Evolutionary conservation across 2,113 vertebrate genomes (phyloP), one percentile per base, ranked within the genome.

Genomic region (Nerophis ophidion): DNA sequence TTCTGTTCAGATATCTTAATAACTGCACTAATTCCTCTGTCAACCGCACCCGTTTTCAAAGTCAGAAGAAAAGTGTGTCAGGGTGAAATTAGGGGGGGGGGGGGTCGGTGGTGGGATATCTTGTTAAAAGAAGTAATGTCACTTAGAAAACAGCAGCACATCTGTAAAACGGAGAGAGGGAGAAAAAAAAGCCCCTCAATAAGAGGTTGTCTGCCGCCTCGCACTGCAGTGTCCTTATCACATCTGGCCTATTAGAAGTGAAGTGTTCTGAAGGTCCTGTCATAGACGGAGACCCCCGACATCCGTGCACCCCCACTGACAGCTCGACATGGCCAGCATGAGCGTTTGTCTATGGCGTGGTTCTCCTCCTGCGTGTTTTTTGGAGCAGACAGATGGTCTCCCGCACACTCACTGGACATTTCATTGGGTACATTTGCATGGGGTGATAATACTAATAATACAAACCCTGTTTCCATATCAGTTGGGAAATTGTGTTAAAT

Each of bases 91-190:
- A n/a, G n/a, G n/a, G n/a, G n/a, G n/a, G 45, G 33, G 54, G 26
- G 56, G 55, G 53, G 62, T 49, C 46, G 38, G 57, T 17, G 59
- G 35, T 49, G 61, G 52, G 11, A 48, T 55, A 68, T 55, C 65
- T 74, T 68, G 61, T 77, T 68, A 81, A 70, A 72, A 66, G 67
- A 26, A 66, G 38, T 69, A 63, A 84, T 81, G 79, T 83, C 79
- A 76, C 79, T 81, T 63, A 74, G 50, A 70, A 76, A 71, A 76
- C 81, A 84, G 79, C 75, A 73, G 61, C 70, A 72, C 65, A 70
- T 83, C 70, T 75, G 75, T 80, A 80, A 82, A 84, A 84, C 81
- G 70, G 79, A 80, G 82, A 72, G 73, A n/a, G n/a, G n/a, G n/a
- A n/a, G n/a, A n/a, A 82, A 82, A 78, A 26, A 26, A 26, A 26